Evolutionary conservation across 2,888 invertebrate species (phyloP), one percentile per base, ranked within the genome.

Genomic region (Tiphia femorata): DNA sequence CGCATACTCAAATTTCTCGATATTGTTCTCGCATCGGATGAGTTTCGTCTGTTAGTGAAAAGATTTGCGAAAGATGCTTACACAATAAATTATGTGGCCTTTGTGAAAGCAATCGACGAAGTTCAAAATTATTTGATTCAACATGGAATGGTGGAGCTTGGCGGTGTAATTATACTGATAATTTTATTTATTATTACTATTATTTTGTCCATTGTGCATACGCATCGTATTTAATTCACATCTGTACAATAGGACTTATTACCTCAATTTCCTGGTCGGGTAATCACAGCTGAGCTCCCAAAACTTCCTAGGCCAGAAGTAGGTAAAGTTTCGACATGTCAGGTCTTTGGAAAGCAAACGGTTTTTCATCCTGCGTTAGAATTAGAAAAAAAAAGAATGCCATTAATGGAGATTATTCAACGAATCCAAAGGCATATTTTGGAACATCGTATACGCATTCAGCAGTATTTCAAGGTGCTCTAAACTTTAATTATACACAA

Each of bases 71-170:
- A 91, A 77, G 90, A 92, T 81, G 88, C 89, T 1, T 93, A 92
- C 81, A 90, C 92, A 19, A 84, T 94, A 1, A 93, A 93, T 83
- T 94, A 93, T 75, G 87, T 92, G 6, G 91, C 91, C 4, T 92
- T 94, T 77, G 82, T 93, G 3, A 86, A 87, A 49, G 88, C 90
- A 1, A 84, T 93, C 6, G 89, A 92, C 50, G 88, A 89, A 10
- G 88, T 90, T 17, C 88, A 88, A 64, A 85, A 87, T 40, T 90
- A 90, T 65, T 78, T 90, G 59, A 86, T 88, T 58, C 72, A 83
- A 12, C 82, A 87, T 65, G 85, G 86, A 33, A 83, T 87, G 63
- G 58, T 87, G 51, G 86, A 87, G 75, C 72, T 85, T 1, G 88
- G 88, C 8, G 88, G 88, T 74, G 90, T 90, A 76, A 73, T 62